Conservation (phyloP, 2,797 vertebrate species). For the Erpetoichthys calabaricus region DNA sequence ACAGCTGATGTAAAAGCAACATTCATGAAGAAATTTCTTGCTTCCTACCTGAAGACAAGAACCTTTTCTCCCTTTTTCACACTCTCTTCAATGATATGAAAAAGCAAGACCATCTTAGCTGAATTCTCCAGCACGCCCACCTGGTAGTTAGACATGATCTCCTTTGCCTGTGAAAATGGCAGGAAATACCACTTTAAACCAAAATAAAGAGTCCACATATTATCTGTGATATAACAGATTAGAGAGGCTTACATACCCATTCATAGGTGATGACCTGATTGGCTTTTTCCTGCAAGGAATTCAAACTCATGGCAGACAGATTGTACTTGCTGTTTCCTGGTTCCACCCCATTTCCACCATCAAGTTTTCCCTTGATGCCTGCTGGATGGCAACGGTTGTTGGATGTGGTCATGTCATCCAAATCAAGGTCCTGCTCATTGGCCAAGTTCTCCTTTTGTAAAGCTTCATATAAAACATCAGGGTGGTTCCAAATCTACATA, state of each 20-base stretch:
- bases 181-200: too few relatives aligned
- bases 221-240: not conserved
- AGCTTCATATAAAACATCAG: constrained; percentile 87
- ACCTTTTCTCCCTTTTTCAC: constrained; percentile 83
- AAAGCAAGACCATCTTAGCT: constrained; percentile 94
- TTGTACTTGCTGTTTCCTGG: constrained; percentile 73
- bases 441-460: constrained; percentile 89
- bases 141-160: constrained; percentile 79
- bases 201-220: too few relatives aligned
- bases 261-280: constrained; percentile 96
- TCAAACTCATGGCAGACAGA: constrained; percentile 57
- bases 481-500: constrained; percentile 97
- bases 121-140: constrained; percentile 84
- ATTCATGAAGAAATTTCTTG: too few relatives aligned
- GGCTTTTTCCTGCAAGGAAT: constrained; percentile 76
- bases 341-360: constrained; percentile 49
- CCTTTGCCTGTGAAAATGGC: constrained; percentile 69
- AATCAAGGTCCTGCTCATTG: constrained; percentile 87
- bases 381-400: constrained; percentile 61
- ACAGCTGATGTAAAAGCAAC: too few relatives aligned
- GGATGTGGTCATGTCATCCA: constrained; percentile 77
- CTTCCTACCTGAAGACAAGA: constrained; percentile 86
- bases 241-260: constrained; percentile 63
- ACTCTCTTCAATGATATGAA: constrained; percentile 88
- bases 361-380: constrained; percentile 65